Conservation (phyloP, 2,113 vertebrate species). For the Nothobranchius kuhntae region DNA sequence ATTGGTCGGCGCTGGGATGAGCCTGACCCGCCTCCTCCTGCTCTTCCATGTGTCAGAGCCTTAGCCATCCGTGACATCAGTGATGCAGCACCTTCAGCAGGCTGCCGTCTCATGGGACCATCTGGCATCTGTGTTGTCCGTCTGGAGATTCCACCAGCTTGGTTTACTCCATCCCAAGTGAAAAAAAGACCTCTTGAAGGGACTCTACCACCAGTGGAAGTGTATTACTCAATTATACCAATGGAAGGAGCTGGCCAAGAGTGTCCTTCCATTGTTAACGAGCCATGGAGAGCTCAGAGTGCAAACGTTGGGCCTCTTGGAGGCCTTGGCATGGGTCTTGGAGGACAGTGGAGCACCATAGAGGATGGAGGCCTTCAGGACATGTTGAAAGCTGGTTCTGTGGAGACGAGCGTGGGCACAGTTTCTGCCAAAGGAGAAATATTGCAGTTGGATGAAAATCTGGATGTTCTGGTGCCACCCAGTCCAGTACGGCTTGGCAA, state of each 20-base stretch:
- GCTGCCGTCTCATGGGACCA: slow-evolving; percentile 86
- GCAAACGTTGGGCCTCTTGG: slow-evolving; percentile 69
- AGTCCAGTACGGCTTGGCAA: slow-evolving; percentile 88
- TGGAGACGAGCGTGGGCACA: slow-evolving; percentile 81
- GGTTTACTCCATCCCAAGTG: slow-evolving; percentile 85
- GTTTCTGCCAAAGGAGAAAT: slow-evolving; percentile 78
- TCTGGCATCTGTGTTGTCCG: slow-evolving; percentile 91
- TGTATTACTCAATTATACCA: slow-evolving; percentile 86
- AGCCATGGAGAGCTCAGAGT: slow-evolving; percentile 74
- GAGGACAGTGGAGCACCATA: slow-evolving; percentile 70
- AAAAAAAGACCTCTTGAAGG: slow-evolving; percentile 75
- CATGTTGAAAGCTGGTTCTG: slow-evolving; percentile 85
- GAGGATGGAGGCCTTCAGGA: slow-evolving; percentile 69
- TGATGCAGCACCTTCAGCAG: slow-evolving; percentile 83
- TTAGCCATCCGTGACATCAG: slow-evolving; percentile 84
- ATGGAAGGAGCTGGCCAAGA: slow-evolving; percentile 76
- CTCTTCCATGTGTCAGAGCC: slow-evolving; percentile 87
- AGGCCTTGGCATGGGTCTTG: slow-evolving; percentile 49
- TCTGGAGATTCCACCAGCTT: slow-evolving; percentile 86
- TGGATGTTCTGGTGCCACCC: slow-evolving; percentile 85
- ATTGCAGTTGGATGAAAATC: slow-evolving; percentile 84
- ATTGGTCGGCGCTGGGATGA: slow-evolving; percentile 89
- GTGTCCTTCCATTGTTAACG: slow-evolving; percentile 82
- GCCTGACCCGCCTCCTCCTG: slow-evolving; percentile 50
- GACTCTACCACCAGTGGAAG: slow-evolving; percentile 80